Evolutionary conservation across 2,888 invertebrate species (phyloP), one percentile per base, ranked within the genome.

Genomic region (Trichacis sp.): DNA sequence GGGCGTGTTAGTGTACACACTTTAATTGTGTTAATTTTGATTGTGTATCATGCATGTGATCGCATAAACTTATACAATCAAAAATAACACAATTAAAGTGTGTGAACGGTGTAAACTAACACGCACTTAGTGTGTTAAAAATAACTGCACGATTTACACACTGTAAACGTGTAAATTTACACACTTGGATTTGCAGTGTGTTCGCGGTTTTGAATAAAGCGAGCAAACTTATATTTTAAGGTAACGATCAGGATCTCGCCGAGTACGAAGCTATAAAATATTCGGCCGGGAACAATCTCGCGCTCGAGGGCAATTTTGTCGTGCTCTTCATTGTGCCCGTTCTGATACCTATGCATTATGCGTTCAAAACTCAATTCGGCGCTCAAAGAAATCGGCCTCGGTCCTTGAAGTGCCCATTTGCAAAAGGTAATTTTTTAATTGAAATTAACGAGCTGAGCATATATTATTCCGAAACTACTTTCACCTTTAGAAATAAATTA

Each of bases 141-240:
- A n/a, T n/a, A n/a, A n/a, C n/a, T n/a, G n/a, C n/a, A n/a, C n/a
- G n/a, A n/a, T n/a, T n/a, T n/a, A n/a, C n/a, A n/a, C n/a, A n/a
- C n/a, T n/a, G n/a, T n/a, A n/a, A n/a, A n/a, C n/a, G n/a, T n/a
- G n/a, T n/a, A n/a, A n/a, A n/a, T n/a, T n/a, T n/a, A n/a, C n/a
- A n/a, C n/a, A n/a, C n/a, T n/a, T n/a, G n/a, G n/a, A n/a, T n/a
- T n/a, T n/a, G n/a, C n/a, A n/a, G n/a, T n/a, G n/a, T n/a, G 11
- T 33, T 38, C 51, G 52, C 58, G 56, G 77, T 76, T 78, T 78
- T 72, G 76, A 71, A 74, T 61, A 68, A 62, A 53, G 73, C 68
- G 63, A 73, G 72, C 73, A 71, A 76, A 74, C 77, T 78, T 76
- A 78, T 77, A 77, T 77, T n/a, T n/a, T n/a, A 77, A 75, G 73